phyloP scores from a whole-genome alignment of 2,888 invertebrate species.

The Ischnura elegans region DNA sequence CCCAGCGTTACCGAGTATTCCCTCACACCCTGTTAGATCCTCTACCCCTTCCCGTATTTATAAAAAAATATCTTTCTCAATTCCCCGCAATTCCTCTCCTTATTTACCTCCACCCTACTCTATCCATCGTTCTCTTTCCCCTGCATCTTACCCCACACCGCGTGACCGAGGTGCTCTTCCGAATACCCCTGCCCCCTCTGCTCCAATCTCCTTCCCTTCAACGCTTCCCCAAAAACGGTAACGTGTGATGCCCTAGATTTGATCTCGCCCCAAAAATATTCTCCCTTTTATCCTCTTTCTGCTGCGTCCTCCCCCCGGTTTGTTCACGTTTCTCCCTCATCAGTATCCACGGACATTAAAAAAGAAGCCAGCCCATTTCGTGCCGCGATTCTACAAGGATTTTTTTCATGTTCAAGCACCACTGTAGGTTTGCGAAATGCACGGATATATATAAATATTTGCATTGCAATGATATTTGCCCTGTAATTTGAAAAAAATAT shows the following conservation, averaged over 20 bases:
- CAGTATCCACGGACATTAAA: not conserved
- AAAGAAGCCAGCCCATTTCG: no score
- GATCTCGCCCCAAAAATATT: conserved; percentile 3
- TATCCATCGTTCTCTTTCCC: not conserved
- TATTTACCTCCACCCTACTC: no score
- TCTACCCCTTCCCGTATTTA: no score
- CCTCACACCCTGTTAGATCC: no score
- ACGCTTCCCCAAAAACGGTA: not conserved
- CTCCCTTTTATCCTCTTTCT: not conserved
- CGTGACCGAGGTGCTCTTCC: no score
- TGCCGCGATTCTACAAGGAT: no score
- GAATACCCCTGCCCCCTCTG: no score
- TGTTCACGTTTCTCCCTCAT: not conserved
- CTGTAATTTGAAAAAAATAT: no score
- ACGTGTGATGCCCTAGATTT: not conserved
- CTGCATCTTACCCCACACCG: not conserved
- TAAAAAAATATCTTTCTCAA: not conserved
- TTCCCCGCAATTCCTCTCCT: not conserved
- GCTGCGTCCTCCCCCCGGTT: not conserved
- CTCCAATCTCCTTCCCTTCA: not conserved
- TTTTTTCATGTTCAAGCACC: no score
- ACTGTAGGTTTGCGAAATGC: no score
- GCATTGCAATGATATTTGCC: no score
- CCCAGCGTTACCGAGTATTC: not conserved
- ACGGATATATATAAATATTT: no score